Evolutionary conservation across 2,888 invertebrate species (phyloP).

Genomic region (Pediacus dermestoides): DNA sequence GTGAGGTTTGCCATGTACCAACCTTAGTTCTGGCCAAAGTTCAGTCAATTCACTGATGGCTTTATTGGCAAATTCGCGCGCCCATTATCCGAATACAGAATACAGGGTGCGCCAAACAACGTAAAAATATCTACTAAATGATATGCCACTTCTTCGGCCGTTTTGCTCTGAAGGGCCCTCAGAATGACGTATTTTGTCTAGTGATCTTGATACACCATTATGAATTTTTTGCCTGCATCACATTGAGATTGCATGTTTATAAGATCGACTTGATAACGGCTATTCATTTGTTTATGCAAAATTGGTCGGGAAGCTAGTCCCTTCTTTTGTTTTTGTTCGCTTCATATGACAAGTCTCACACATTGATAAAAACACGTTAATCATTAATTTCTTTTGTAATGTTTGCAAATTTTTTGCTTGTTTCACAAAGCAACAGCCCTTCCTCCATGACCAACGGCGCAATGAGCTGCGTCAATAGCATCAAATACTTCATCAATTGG

Average conservation of each 20-base stretch:
- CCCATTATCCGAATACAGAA: no score
- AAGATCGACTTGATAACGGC: slow-evolving; percentile 42
- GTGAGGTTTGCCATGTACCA: slow-evolving; percentile 39
- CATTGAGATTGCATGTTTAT: slow-evolving; percentile 40
- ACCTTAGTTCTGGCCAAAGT: slow-evolving; percentile 41
- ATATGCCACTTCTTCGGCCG: slow-evolving; percentile 41
- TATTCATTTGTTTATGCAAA: slow-evolving; percentile 30
- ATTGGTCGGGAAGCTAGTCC: slow-evolving; percentile 23
- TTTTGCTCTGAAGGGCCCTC: slow-evolving; percentile 38
- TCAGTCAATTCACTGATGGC: slow-evolving; percentile 39
- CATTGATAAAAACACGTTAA: not conserved
- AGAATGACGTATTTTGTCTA: slow-evolving; percentile 44
- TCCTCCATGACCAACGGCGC: no score
- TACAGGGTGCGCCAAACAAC: slow-evolving; percentile 44
- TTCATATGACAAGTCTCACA: slow-evolving; percentile 14
- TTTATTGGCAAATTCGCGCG: no score
- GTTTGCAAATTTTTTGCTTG: no score
- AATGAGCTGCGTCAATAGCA: no score
- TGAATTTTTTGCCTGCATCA: slow-evolving; percentile 40
- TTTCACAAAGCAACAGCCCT: no score
- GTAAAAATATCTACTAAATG: slow-evolving; percentile 42
- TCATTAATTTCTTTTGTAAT: slow-evolving; percentile 5
- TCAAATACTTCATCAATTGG: no score
- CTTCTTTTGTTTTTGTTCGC: slow-evolving; percentile 12
- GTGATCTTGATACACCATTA: slow-evolving; percentile 44